A percentile compares a stretch with the other conserved stretches of the same genome.
These are phyloP conservation scores for Spondyliosoma cantharus DNA, from an alignment of 2,797 vertebrate genomes.

Conservation along the genomic window DNA sequence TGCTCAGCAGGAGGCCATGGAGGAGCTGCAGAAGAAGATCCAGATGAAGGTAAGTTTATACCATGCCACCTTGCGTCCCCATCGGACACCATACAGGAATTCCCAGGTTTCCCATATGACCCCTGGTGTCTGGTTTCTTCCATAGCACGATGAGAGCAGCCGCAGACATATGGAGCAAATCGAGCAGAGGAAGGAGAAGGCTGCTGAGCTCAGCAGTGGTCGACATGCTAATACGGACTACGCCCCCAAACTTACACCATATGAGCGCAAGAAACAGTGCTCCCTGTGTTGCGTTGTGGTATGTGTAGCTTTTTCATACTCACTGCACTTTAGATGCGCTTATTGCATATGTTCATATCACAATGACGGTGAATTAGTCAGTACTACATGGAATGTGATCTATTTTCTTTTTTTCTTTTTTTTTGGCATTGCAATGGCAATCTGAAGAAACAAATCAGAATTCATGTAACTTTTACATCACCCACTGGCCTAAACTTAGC, in stretches of 20 bases:
- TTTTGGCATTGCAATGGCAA: too few species aligned
- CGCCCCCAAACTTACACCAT: slow-evolving; percentile 96
- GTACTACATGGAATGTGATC: too few species aligned
- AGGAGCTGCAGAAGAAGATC: slow-evolving; percentile 99
- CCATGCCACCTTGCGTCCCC: neutral
- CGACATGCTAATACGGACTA: slow-evolving; percentile 97
- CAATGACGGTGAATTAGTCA: too few species aligned
- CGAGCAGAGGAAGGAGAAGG: slow-evolving; percentile 98
- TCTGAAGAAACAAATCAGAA: too few species aligned
- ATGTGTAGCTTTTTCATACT: slow-evolving; percentile 57
- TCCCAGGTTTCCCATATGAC: slow-evolving; percentile 28
- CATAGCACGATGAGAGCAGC: slow-evolving; percentile 97
- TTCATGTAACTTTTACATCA: too few species aligned
- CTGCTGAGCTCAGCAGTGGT: slow-evolving; percentile 96
- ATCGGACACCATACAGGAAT: slow-evolving; percentile 8
- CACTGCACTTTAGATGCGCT: too few species aligned
- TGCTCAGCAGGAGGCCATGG: slow-evolving; percentile 98
- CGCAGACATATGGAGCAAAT: slow-evolving; percentile 99
- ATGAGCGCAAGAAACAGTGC: slow-evolving; percentile 97
- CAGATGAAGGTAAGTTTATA: slow-evolving; percentile 90
- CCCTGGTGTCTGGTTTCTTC: slow-evolving; percentile 30
- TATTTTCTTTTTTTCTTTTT: too few species aligned
- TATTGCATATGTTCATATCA: too few species aligned
- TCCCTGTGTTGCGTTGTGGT: slow-evolving; percentile 93
- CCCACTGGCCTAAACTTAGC: too few species aligned